These are phyloP conservation scores for Mythimna impura DNA, from an alignment of 2,888 invertebrate species.

Conservation along the genomic window DNA sequence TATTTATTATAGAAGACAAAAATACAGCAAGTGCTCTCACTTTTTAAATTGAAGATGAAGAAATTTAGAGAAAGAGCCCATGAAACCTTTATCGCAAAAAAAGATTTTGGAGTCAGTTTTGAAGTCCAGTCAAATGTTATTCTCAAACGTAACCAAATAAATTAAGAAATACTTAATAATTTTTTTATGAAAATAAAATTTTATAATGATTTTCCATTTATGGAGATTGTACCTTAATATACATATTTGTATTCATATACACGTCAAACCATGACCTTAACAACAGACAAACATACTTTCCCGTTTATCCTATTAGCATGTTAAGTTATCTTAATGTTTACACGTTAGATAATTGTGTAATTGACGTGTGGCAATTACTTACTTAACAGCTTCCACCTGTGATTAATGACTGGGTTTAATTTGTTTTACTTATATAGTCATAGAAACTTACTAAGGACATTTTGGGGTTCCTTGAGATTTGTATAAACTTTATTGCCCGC, in stretches of 20 bases:
- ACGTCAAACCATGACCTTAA: not conserved
- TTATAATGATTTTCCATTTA: not conserved
- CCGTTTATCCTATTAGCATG: constrained; percentile 42
- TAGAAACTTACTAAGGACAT: not conserved
- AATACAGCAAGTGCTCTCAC: not conserved
- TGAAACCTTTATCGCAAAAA: not conserved
- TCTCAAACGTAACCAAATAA: too few relatives aligned
- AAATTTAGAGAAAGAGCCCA: not conserved
- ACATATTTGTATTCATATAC: not conserved
- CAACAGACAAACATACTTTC: constrained; percentile 26
- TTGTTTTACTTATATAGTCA: constrained; percentile 36
- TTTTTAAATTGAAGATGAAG: not conserved
- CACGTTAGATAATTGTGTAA: constrained; percentile 62
- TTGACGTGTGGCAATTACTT: constrained; percentile 65
- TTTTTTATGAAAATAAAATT: not conserved
- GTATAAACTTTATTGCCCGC: not conserved
- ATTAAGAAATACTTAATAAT: too few relatives aligned
- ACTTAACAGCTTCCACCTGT: constrained; percentile 55
- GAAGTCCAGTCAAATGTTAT: not conserved
- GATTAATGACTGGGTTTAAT: constrained; percentile 51
- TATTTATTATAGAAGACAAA: not conserved
- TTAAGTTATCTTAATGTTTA: constrained; percentile 61
- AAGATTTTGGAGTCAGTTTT: not conserved
- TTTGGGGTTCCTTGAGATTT: not conserved
- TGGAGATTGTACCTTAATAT: not conserved